Evolutionary conservation across 2,113 vertebrate species (phyloP), one percentile per base, ranked within the genome.

Genomic region (Lepisosteus osseus): DNA sequence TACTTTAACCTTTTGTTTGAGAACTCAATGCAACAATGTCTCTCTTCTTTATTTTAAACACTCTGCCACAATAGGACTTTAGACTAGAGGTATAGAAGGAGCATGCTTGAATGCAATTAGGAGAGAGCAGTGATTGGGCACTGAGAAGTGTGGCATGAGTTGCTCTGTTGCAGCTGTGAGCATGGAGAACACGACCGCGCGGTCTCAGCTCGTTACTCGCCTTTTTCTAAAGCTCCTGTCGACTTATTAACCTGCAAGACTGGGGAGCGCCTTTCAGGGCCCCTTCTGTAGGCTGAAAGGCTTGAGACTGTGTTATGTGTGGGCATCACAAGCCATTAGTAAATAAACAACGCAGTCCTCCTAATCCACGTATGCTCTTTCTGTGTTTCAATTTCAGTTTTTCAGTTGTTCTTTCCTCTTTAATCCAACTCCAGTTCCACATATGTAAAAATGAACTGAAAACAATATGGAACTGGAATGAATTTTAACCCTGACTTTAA

Each of bases 1-100:
- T 51, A 51, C 9, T 51, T 51, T 51, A 51, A 6, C 9, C 9
- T 51, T 51, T 40, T 41, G n/a, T 74, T n/a, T 64, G 47, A 59
- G 54, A 54, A 12, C 57, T 72, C 64, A 61, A 63, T 13, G 17
- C 51, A 79, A 76, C 47, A 61, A 47, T 67, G 65, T 54, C 57
- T 59, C 57, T 59, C 47, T 59, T 59, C n/a, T 29, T 29, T 65
- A 65, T 65, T 65, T 59, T 59, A 59, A 65, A 65, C 62, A 65
- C 17, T 40, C 4, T 65, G 62, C 17, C 8, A 65, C 62, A 41
- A 41, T 65, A 65, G n/a, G 90, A 92, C 88, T 93, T 82, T 91
- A 90, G 86, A 65, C 90, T 93, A 59, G 83, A 93, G 91, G 90
- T 93, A 93, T 6, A 65, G 62, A 65, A 41, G 62, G 29, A 65